phyloP scores from a whole-genome alignment of 2,888 invertebrate genomes.

The Cheilosia scutellata region DNA sequence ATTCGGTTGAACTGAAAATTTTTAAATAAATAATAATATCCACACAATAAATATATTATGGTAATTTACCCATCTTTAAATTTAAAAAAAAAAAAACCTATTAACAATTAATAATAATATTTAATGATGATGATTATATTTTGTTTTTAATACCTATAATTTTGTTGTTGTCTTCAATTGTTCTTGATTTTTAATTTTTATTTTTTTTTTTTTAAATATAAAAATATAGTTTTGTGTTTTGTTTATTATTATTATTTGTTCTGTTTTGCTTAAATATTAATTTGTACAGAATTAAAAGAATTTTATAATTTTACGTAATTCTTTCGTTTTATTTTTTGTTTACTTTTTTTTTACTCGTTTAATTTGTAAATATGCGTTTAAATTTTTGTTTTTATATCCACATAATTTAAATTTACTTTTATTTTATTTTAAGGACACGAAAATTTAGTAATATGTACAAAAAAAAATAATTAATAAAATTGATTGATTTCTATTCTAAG shows the following conservation, averaged over 20 bases:
- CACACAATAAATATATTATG: slow-evolving; percentile 42
- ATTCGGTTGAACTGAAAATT: slow-evolving; percentile 12
- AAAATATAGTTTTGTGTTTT: slow-evolving; percentile 66
- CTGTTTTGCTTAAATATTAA: slow-evolving; percentile 65
- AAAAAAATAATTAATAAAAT: slow-evolving; percentile 70
- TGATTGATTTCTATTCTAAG: slow-evolving; percentile 72
- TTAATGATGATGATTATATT: slow-evolving; percentile 66
- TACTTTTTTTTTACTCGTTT: slow-evolving; percentile 28
- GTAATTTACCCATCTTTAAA: slow-evolving; percentile 24
- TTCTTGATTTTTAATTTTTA: slow-evolving; percentile 27
- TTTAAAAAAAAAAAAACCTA: slow-evolving; percentile 46
- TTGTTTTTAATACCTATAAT: slow-evolving; percentile 53
- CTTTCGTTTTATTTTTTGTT: slow-evolving; percentile 31
- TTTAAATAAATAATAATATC: slow-evolving; percentile 55
- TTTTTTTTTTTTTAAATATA: slow-evolving; percentile 56
- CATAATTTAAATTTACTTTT: slow-evolving; percentile 46
- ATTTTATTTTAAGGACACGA: slow-evolving; percentile 63
- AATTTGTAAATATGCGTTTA: slow-evolving; percentile 71
- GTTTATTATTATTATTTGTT: slow-evolving; percentile 63
- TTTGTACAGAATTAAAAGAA: slow-evolving; percentile 74
- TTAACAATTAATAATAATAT: slow-evolving; percentile 64
- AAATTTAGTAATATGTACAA: slow-evolving; percentile 49
- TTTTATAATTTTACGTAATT: slow-evolving; percentile 62
- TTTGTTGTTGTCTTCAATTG: slow-evolving; percentile 47
- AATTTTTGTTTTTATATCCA: slow-evolving; percentile 37